A percentile compares a stretch with the other conserved stretches of the same genome.
Conservation (phyloP, 2,113 vertebrate genomes). For the Loxodonta africana region DNA sequence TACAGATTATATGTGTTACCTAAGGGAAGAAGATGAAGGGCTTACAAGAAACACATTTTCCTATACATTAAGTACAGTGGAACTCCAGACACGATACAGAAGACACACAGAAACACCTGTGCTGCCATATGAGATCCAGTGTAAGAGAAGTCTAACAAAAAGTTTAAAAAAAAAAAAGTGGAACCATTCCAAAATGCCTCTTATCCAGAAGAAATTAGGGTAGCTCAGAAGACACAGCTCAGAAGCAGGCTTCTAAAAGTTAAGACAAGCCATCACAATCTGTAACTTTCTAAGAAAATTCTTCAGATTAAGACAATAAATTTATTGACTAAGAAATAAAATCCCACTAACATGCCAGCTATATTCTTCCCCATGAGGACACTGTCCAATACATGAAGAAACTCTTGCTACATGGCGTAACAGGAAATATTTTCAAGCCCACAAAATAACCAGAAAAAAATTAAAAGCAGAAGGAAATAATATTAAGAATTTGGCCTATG, state of each 20-base stretch:
- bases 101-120: constrained; percentile 93
- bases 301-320: constrained; percentile 51
- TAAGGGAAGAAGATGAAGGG: not conserved
- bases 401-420: not conserved
- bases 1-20: not conserved
- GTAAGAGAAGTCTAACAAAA: constrained; percentile 93
- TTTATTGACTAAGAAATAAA: not conserved
- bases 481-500: not conserved
- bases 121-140: constrained; percentile 90
- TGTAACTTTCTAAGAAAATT: constrained; percentile 24
- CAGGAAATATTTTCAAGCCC: constrained; percentile 7
- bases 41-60: not conserved
- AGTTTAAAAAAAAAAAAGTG: not conserved
- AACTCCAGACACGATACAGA: constrained; percentile 86
- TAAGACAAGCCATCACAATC: not conserved
- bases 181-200: not conserved
- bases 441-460: constrained; percentile 20
- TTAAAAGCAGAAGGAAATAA: constrained; percentile 33
- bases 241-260: not conserved
- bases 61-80: not conserved
- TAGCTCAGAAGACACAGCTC: not conserved
- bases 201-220: constrained; percentile 2
- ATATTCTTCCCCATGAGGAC: not conserved
- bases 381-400: not conserved
- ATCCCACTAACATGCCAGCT: not conserved